Conservation (phyloP, 2,113 vertebrate species). For the Psittacus erithacus region DNA sequence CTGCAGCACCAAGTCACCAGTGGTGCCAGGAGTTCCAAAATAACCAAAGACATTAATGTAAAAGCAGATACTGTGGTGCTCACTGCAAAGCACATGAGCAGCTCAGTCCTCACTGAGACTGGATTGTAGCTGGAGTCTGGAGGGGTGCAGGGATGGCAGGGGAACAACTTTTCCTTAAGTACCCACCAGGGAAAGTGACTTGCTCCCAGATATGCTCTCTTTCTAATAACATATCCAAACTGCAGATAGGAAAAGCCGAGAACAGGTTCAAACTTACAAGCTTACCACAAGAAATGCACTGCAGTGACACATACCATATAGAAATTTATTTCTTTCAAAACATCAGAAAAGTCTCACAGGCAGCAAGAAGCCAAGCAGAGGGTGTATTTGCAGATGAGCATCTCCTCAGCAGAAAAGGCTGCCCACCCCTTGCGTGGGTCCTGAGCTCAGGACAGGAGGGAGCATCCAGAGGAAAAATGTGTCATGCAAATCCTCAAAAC, state of each 20-base stretch:
- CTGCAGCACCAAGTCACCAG: not conserved
- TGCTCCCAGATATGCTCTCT: not conserved
- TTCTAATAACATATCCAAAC: not conserved
- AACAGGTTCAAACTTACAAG: not conserved
- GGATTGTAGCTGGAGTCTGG: not conserved
- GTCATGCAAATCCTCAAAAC: not conserved
- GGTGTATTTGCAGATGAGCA: accelerated
- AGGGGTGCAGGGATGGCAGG: not conserved
- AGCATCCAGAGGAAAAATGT: not conserved
- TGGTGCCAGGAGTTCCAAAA: not conserved
- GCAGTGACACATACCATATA: not conserved
- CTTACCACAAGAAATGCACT: not conserved
- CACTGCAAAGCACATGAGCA: accelerated
- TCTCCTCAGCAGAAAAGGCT: not conserved
- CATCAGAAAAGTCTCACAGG: not conserved
- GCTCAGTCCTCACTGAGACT: not conserved
- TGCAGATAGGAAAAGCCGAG: not conserved
- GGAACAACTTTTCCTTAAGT: not conserved
- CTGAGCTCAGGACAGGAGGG: not conserved
- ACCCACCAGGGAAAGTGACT: not conserved
- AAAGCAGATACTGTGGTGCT: not conserved
- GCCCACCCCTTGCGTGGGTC: not conserved
- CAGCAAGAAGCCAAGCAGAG: not conserved
- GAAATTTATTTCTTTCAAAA: not conserved
- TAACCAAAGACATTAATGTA: not conserved